Evolutionary conservation across 2,113 vertebrate species (phyloP).

Genomic region (Glareola pratincola): DNA sequence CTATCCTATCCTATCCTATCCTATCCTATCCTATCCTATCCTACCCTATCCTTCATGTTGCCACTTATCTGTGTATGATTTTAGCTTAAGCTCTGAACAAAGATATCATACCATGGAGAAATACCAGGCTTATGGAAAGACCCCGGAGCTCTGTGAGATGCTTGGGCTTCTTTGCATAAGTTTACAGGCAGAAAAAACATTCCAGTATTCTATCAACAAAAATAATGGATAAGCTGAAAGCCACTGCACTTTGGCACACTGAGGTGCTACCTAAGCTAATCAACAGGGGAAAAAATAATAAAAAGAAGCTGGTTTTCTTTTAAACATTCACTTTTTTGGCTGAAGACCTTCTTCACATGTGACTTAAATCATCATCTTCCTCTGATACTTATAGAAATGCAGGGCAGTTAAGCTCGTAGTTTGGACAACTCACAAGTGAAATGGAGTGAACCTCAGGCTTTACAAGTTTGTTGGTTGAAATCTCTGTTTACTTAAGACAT

Average conservation of each 20-base stretch:
- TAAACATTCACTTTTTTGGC: background rate
- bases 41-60: background rate
- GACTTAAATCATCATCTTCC: background rate
- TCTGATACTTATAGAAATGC: background rate
- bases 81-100: background rate
- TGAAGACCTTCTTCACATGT: background rate
- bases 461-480: background rate
- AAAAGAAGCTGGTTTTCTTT: background rate
- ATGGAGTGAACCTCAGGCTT: background rate
- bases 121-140: background rate
- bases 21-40: background rate
- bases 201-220: background rate
- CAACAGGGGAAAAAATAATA: background rate
- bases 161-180: background rate
- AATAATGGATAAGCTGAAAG: background rate
- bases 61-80: fast-evolving
- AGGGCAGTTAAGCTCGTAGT: background rate
- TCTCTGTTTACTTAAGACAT: background rate
- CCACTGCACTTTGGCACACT: background rate
- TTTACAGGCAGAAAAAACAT: background rate
- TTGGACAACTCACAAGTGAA: background rate
- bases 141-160: background rate
- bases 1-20: no score
- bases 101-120: background rate
- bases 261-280: background rate